A percentile compares a stretch with the other conserved stretches of the same genome.
phyloP scores from a whole-genome alignment of 1,140 invertebrate genomes.

The Agrilus planipennis region DNA sequence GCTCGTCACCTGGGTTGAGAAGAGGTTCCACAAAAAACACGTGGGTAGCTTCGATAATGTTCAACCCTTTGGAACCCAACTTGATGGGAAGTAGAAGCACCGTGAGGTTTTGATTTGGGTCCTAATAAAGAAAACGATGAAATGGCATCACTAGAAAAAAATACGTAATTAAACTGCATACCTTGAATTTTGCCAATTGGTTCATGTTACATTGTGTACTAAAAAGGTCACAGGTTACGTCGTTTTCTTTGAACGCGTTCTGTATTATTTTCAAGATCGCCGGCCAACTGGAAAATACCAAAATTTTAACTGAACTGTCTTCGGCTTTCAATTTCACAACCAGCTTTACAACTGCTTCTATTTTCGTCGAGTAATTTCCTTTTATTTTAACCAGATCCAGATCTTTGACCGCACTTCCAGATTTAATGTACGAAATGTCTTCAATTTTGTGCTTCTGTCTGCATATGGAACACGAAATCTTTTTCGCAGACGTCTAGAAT shows the following conservation, averaged over 20 bases:
- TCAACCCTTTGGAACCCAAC: conserved; percentile 63
- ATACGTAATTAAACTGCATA: conserved; percentile 18
- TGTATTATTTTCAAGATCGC: conserved; percentile 49
- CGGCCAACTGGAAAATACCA: conserved; percentile 64
- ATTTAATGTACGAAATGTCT: conserved; percentile 50
- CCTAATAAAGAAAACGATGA: conserved; percentile 19
- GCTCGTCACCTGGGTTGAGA: conserved; percentile 58
- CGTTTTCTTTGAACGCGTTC: conserved; percentile 47
- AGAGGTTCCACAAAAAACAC: conserved; percentile 67
- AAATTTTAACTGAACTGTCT: conserved; percentile 49
- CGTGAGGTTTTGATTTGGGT: conserved; percentile 38
- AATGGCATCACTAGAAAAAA: conserved; percentile 1
- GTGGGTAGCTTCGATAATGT: conserved; percentile 69
- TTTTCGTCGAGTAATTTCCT: conserved; percentile 61
- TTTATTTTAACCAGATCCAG: conserved; percentile 26
- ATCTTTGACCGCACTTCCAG: conserved; percentile 24
- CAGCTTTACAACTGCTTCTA: conserved; percentile 50
- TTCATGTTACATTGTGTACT: conserved; percentile 25
- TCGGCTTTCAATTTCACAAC: conserved; percentile 43
- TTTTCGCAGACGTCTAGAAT: conserved; percentile 1
- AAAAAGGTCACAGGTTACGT: conserved; percentile 33
- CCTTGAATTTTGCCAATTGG: conserved; percentile 44
- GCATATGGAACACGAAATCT: conserved; percentile 52
- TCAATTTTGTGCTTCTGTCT: conserved; percentile 39
- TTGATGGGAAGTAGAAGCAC: conserved; percentile 56